phyloP scores from a whole-genome alignment of 1,140 invertebrate species.

The Mizuhopecten yessoensis region DNA sequence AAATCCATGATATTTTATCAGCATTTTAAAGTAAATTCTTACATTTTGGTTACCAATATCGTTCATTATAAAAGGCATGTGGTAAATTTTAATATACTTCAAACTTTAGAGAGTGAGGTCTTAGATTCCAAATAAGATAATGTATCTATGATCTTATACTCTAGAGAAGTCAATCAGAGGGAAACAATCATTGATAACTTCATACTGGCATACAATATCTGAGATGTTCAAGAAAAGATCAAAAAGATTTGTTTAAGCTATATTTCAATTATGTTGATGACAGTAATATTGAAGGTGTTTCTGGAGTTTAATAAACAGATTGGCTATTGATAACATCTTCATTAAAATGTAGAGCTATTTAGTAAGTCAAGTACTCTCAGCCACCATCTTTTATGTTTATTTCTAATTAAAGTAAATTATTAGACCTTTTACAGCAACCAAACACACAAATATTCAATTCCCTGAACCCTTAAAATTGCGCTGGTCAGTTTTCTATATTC shows the following conservation, averaged over 20 bases:
- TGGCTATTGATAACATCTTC: conserved; percentile 3
- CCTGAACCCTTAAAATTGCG: neutral
- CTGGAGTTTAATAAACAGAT: conserved; percentile 16
- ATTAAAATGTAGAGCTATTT: conserved; percentile 35
- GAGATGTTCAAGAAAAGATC: neutral
- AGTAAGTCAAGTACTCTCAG: neutral
- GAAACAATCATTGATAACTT: no score
- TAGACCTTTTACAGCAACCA: neutral
- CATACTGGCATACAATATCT: neutral
- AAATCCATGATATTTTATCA: no score
- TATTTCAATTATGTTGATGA: neutral
- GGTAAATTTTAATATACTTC: neutral
- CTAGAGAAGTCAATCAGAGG: no score
- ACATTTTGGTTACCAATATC: no score
- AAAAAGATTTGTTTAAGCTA: conserved; percentile 13
- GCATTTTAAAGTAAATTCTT: no score
- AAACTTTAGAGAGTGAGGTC: neutral
- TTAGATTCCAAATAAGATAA: neutral
- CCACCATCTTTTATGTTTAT: neutral
- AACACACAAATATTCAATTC: neutral
- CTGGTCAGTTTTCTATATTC: conserved; percentile 1
- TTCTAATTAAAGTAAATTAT: conserved; percentile 36
- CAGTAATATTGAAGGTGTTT: neutral
- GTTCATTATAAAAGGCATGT: no score
- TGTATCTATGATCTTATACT: neutral